Conservation (phyloP, 30 jellyfish, hydroid and myxozoan species). For the Haliclystus octoradiatus region DNA sequence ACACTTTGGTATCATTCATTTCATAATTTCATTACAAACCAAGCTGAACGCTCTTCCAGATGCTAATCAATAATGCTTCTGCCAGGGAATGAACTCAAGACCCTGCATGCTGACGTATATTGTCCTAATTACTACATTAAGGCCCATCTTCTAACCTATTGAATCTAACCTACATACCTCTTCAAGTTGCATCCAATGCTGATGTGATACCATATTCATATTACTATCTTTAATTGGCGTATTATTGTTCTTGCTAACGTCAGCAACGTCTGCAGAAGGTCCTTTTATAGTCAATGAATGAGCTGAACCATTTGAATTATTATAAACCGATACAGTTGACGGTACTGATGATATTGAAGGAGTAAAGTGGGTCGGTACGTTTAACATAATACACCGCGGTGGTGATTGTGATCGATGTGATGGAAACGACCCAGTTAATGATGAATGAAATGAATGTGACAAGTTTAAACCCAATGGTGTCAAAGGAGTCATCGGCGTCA, state of each 20-base stretch:
- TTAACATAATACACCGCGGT: conserved; percentile 34
- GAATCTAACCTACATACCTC: too few relatives aligned
- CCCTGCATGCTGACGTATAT: too few relatives aligned
- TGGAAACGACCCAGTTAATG: conserved; percentile 10
- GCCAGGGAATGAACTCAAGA: too few relatives aligned
- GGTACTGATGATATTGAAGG: not conserved
- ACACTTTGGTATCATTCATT: too few relatives aligned
- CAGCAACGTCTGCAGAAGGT: not conserved
- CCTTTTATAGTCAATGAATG: not conserved
- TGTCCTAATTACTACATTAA: too few relatives aligned
- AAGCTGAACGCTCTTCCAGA: too few relatives aligned
- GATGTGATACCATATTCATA: conserved; percentile 27
- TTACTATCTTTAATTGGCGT: not conserved
- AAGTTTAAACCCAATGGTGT: too few relatives aligned
- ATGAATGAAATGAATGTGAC: too few relatives aligned
- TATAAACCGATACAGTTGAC: not conserved
- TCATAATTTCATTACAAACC: too few relatives aligned
- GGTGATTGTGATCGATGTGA: conserved; percentile 62
- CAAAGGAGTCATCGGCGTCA: conserved; percentile 61
- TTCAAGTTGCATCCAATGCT: conserved; percentile 81
- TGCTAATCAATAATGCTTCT: too few relatives aligned
- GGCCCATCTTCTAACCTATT: too few relatives aligned
- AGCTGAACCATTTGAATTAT: not conserved
- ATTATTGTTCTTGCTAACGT: not conserved
- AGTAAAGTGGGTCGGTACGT: conserved; percentile 11